Evolutionary conservation across 2,888 invertebrate species (phyloP), one percentile per base, ranked within the genome.

Genomic region (Orchesella flavescens): DNA sequence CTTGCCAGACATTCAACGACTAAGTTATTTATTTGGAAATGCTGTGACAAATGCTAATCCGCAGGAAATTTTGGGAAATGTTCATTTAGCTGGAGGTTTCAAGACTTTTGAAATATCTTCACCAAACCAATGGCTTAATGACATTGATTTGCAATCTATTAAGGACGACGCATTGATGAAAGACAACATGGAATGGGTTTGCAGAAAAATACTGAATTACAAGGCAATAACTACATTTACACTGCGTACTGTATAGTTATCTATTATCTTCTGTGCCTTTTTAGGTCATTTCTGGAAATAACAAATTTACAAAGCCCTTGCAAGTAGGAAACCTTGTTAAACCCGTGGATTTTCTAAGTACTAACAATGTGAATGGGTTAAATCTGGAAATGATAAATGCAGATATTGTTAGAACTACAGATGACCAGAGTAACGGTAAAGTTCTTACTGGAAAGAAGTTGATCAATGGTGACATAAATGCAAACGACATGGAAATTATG

Each of bases 101-200:
- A 17, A 71, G 5, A 83, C 55, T 24, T 73, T 74, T 2, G 61
- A 71, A 5, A 4, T 61, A 15, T 5, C 69, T 10, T 15, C 72
- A 12, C 49, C 83, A 4, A 21, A 69, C 12, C 21, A 79, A 13
- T 86, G 87, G 86, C 55, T 87, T 5, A 73, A 74, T 61, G 79
- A 59, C 49, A 72, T 87, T 0, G 71, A 87, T 66, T 57, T 87
- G 17, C 34, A 82, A 21, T n/a, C 71, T 1, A 85, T 87, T n/a
- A 24, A 69, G 12, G 53, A 79, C 4, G 87, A 87, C 53, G 86
- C 72, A 9, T 71, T 85, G 5, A 49, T 55, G 46, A 68, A 21
- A 17, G 53, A 79, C 55, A 12, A 75, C 46, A 4, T 10, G 17
- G 17, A 49, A 3, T 61, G 66, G 72, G 57, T 17, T 23, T 61